Base-by-base conservation (phyloP, 2,888 invertebrate species). In the Drosophila trichaetosa region DNA sequence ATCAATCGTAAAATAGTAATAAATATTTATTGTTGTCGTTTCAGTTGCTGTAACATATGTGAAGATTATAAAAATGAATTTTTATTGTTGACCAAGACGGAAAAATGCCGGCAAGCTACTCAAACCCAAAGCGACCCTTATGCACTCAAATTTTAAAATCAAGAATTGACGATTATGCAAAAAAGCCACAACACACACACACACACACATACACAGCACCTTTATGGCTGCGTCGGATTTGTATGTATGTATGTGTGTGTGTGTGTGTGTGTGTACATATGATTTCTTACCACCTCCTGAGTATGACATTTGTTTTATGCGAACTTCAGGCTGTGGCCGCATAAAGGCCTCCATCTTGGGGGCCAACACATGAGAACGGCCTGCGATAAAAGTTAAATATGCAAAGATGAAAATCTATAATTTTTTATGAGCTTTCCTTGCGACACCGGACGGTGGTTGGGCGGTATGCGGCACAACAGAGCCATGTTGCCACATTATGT, bases 321-420 rank as follows among this genome's bases (percentile, higher is more conserved):
- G 83, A 61, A 76, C 74, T 66, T 79, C 85, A 83, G 89, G 74
- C 81, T 87, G 85, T 67, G 83, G 81, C 69, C 75, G 76, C 76
- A 87, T 83, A 83, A 83, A 79, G 73, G 66, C 80, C 79, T 48
- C 49, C 64, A 11, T 49, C 66, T 66, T 66, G 52, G 63, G 58
- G 80, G 57, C 69, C 77, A 63, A 69, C 88, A 85, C 88, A 84
- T 85, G 88, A 81, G 83, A 62, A 69, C 80, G 51, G 85, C 72
- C 75, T 57, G 73, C 84, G 81, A 88, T 88, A 86, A 89, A 89
- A 89, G 79, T 87, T 90, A 87, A 89, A 89, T 89, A 89, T 89
- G 88, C 86, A 90, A 89, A 89, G 79, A 87, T 84, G 85, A 77
- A 87, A 86, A 87, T 87, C 89, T 87, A 87, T 87, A 87, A 87